These are phyloP conservation scores for Molossus molossus DNA, from an alignment of 2,797 vertebrate genomes.

Conservation along the genomic window DNA sequence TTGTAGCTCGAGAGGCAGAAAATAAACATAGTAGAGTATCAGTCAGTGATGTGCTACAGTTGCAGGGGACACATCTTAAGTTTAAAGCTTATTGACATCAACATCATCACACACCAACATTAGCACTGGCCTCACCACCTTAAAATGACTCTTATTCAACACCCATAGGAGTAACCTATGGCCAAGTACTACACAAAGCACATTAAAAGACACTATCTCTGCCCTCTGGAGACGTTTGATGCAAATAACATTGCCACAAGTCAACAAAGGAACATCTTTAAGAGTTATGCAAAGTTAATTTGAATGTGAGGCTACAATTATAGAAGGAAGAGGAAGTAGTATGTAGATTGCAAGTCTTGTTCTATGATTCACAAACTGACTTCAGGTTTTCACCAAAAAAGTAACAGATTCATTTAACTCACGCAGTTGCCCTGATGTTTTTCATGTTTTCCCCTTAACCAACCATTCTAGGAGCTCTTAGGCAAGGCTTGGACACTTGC, in stretches of 20 bases:
- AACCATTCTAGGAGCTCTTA: background rate
- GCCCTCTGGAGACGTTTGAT: background rate
- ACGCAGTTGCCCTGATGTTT: background rate
- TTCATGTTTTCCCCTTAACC: background rate
- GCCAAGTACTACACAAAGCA: background rate
- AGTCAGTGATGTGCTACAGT: background rate
- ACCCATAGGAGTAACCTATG: background rate
- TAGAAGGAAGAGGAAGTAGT: background rate
- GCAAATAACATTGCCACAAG: background rate
- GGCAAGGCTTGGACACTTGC: background rate
- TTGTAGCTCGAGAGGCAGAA: slow-evolving; percentile 21
- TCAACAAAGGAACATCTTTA: background rate
- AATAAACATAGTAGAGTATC: slow-evolving; percentile 23
- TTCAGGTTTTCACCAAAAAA: background rate
- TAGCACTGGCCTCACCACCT: background rate
- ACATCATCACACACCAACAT: background rate
- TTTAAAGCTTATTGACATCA: background rate
- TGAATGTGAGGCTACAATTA: background rate
- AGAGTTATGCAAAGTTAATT: background rate
- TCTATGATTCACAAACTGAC: background rate
- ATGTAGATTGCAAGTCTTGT: background rate
- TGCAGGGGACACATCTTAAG: background rate
- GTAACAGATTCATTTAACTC: background rate
- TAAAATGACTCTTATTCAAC: background rate
- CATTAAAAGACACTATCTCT: background rate